Evolutionary conservation across 2,113 vertebrate genomes (phyloP), one percentile per base, ranked within the genome.

Genomic region (Hemiprocne comata): DNA sequence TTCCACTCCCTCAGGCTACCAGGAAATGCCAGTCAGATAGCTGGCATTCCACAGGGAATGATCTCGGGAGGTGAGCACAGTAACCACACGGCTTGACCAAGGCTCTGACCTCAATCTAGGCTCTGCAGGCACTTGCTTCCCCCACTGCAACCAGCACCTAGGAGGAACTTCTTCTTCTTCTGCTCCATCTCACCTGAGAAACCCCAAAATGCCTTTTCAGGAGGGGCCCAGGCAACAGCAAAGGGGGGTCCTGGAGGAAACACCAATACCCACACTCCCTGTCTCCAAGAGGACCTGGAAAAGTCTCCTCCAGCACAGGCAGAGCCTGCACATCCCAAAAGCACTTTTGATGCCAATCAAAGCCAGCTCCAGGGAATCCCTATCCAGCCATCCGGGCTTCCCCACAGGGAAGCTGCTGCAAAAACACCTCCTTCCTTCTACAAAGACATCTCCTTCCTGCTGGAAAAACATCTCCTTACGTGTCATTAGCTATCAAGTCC

Each of bases 401-500:
- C 75, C 50, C 54, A 70, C 70, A 80, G 92, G 84, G 77, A 67
- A 92, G 53, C 95, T 96, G 85, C 96, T 83, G 89, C 95, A 89
- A 95, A 94, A 89, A 70, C 67, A 67, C 96, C 92, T 96, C 66
- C 98, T 98, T 98, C 21, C 23, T 50, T 50, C 48, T 50, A 18
- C 48, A 89, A 95, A 93, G 87, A 67, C 65, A 67, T 96, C 92
- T 96, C 66, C 98, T 98, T 98, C 19, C 48, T 50, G 24, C 50
- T 50, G 50, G 11, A 89, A 95, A 93, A 89, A 67, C 67, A 67
- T 96, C 92, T 96, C 66, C 98, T 98, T 98, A 99, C 99, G 86
- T 98, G 97, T 99, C 99, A 83, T 98, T 98, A 96, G 98, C 98
- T 95, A 99, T 98, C 97, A 99, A 96, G 96, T 98, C 98, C 86